A percentile compares a stretch with the other conserved stretches of the same genome.
Conservation (phyloP, 35 echinoderm and acorn worm species). For the Ophiothrix spiculata region DNA sequence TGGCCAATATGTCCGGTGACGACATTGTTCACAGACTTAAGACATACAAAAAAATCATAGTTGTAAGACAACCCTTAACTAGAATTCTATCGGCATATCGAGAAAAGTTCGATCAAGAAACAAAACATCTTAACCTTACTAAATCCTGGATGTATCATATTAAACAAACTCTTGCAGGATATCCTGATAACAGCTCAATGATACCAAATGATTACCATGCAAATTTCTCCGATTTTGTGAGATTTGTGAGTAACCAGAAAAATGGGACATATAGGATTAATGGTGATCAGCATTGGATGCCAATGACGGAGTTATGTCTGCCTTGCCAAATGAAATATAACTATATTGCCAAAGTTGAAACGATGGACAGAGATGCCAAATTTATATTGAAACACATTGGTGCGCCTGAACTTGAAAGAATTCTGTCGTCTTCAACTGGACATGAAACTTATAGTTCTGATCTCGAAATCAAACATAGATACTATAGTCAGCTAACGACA, state of each 20-base stretch:
- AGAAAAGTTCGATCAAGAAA: neutral
- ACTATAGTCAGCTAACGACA: no score
- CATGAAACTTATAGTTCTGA: no score
- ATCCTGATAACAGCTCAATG: neutral
- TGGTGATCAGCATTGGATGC: neutral
- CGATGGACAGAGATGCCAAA: neutral
- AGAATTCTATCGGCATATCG: neutral
- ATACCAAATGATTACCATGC: neutral
- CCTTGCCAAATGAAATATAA: neutral
- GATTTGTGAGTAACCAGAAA: neutral
- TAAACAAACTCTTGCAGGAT: neutral
- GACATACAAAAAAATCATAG: neutral
- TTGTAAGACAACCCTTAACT: neutral
- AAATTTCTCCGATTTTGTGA: neutral
- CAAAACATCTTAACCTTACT: neutral
- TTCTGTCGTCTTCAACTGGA: no score
- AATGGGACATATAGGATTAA: neutral
- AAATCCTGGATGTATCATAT: neutral
- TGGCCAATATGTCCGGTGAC: neutral
- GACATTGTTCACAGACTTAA: neutral
- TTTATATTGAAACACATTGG: neutral
- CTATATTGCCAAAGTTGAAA: neutral
- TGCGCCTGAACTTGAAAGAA: neutral
- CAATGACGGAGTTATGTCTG: neutral
- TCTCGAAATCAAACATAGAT: no score